Evolutionary conservation across 2,888 invertebrate species (phyloP), one percentile per base, ranked within the genome.

Genomic region (Cyaniris semiargus): DNA sequence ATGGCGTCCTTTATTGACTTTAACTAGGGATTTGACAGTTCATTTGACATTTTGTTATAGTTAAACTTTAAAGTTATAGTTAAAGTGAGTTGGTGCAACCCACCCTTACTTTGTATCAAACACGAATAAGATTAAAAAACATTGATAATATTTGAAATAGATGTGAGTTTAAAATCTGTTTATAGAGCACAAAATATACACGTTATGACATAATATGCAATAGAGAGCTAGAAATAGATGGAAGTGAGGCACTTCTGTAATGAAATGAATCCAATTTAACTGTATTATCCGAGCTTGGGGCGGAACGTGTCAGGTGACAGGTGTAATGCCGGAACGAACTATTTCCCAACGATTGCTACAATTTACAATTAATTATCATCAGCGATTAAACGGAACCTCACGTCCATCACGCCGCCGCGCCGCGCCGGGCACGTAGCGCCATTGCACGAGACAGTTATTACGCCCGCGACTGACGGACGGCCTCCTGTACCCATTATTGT

Each of bases 361-460:
- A 66, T 66, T 66, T 21, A 66, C 66, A 66, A 66, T 66, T 66
- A 66, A 66, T 66, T 66, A 66, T 66, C 66, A 66, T 31, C 66
- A 31, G 66, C 66, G 66, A 66, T 66, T 66, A 27, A 66, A 66
- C 66, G 71, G 23, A 71, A 71, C 71, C 71, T 71, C 71, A 71
- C 71, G 71, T 71, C 66, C 27, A 15, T 66, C 66, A 15, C 21
- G 66, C 27, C 27, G 27, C n/a, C n/a, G n/a, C n/a, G n/a, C n/a
- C 4, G 66, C 66, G 31, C 66, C 27, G 27, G 10, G 66, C 66
- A 66, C 66, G 66, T 66, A 66, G 66, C 27, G 72, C 38, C 72
- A 23, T 72, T 72, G 21, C 38, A 5, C 74, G 23, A 48, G 74
- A 74, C 74, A 74, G 74, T 48, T 74, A 74, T 74, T 74, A 53